These are phyloP conservation scores for Acleris emargana DNA, from an alignment of 2,888 invertebrate genomes.

Conservation along the genomic window DNA sequence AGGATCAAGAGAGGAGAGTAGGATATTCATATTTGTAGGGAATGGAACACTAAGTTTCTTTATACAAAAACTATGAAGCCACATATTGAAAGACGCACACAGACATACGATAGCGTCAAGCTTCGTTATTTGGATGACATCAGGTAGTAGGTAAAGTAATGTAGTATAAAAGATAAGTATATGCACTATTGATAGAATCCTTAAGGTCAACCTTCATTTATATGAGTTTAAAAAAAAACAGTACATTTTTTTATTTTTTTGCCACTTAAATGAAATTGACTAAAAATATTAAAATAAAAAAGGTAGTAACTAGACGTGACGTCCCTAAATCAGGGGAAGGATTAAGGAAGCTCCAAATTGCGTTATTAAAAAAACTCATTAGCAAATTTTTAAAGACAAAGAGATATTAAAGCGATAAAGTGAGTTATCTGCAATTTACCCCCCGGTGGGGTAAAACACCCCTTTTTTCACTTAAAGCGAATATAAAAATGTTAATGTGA, in stretches of 20 bases:
- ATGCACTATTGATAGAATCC: no score
- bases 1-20: no score
- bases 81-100: no score
- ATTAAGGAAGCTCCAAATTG: conserved; percentile 73
- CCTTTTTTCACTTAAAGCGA: conserved; percentile 60
- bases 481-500: conserved; percentile 69
- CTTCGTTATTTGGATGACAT: no score
- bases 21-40: no score
- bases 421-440: conserved; percentile 73
- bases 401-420: conserved; percentile 80
- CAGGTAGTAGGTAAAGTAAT: no score
- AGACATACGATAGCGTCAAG: no score
- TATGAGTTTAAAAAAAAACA: neutral
- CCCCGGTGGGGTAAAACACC: conserved; percentile 59
- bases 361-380: conserved; percentile 83
- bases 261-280: neutral
- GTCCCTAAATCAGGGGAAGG: conserved; percentile 75
- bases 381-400: conserved; percentile 81
- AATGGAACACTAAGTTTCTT: no score
- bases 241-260: neutral
- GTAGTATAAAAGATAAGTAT: no score
- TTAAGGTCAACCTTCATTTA: no score
- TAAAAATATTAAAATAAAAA: neutral
- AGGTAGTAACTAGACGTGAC: conserved; percentile 51
- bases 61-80: no score